These are phyloP conservation scores for Nudaria mundana DNA, from an alignment of 2,888 invertebrate genomes.

Conservation along the genomic window DNA sequence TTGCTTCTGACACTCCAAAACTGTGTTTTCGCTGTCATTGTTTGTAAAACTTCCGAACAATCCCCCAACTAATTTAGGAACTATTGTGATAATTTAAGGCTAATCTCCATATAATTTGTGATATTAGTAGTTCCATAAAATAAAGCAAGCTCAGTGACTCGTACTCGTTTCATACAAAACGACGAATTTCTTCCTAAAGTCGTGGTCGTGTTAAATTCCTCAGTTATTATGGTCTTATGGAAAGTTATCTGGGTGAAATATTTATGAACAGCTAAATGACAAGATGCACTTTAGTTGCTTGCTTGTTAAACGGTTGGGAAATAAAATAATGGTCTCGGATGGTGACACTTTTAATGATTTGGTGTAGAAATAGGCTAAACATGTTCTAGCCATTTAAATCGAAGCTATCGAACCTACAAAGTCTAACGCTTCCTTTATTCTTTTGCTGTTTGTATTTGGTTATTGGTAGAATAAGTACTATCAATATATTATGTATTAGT, in stretches of 20 bases:
- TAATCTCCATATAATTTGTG: not conserved
- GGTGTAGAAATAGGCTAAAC: slow-evolving; percentile 35
- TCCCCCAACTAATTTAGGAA: no score
- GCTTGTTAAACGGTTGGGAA: slow-evolving; percentile 11
- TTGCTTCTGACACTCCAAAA: no score
- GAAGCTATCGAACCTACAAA: no score
- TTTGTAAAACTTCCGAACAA: no score
- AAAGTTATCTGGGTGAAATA: slow-evolving; percentile 10
- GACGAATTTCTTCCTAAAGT: not conserved
- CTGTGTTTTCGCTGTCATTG: no score
- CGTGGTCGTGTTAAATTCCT: no score
- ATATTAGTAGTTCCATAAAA: not conserved
- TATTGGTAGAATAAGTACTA: no score
- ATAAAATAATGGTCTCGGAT: slow-evolving; percentile 6
- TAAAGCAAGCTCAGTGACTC: not conserved
- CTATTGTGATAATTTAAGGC: not conserved
- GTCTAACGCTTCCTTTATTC: no score
- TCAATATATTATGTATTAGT: no score
- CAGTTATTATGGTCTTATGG: no score
- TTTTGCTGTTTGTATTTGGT: no score
- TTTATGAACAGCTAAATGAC: slow-evolving; percentile 11
- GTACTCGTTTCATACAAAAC: not conserved
- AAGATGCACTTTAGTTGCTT: slow-evolving; percentile 9
- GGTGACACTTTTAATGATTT: slow-evolving; percentile 1
- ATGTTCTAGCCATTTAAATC: no score